Conservation (phyloP, 1,140 invertebrate genomes). For the Copidosoma floridanum region DNA sequence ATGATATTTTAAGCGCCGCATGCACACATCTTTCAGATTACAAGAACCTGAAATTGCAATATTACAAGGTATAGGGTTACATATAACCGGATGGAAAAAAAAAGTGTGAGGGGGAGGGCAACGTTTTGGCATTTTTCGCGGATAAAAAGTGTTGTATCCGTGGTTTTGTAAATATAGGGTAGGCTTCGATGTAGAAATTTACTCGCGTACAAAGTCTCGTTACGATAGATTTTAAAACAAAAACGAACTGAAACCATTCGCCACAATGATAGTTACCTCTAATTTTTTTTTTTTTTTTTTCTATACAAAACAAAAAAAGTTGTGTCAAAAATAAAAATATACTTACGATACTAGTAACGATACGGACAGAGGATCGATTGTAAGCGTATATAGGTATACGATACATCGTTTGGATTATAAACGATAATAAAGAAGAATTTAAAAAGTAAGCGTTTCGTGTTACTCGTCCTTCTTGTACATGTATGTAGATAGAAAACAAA, state of each 20-base stretch:
- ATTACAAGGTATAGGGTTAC: no score
- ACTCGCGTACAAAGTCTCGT: background rate
- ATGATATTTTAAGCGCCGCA: no score
- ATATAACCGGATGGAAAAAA: no score
- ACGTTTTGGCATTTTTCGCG: background rate
- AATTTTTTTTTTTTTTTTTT: no score
- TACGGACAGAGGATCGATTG: background rate
- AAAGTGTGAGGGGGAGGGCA: no score
- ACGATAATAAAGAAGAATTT: background rate
- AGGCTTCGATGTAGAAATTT: background rate
- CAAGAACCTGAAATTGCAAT: no score
- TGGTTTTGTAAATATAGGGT: constrained; percentile 1
- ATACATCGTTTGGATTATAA: background rate
- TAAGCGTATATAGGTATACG: constrained; percentile 3
- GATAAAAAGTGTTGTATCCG: background rate
- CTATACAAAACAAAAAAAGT: constrained; percentile 6
- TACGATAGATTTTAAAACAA: no score
- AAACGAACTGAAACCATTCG: background rate
- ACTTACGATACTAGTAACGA: no score
- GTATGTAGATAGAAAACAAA: constrained; percentile 53
- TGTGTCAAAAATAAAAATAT: no score
- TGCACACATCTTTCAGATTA: no score
- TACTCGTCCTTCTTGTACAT: constrained; percentile 42
- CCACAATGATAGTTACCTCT: constrained; percentile 16
- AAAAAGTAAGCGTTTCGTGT: constrained; percentile 48